phyloP scores from a whole-genome alignment of 2,888 invertebrate genomes.

The Merodon equestris region DNA sequence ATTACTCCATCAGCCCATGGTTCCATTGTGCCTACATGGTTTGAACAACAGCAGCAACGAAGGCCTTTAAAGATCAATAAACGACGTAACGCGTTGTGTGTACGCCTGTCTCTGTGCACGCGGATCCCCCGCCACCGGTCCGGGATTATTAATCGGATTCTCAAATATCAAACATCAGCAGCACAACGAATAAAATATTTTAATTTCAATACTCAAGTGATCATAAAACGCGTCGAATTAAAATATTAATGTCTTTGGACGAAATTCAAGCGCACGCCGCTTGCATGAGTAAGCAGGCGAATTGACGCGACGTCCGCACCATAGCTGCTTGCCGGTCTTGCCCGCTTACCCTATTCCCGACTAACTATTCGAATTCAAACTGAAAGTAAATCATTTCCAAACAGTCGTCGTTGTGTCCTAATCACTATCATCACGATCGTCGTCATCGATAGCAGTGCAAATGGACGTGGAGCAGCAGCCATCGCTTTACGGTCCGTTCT shows the following conservation, averaged over 20 bases:
- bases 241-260: slow-evolving; percentile 68
- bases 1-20: slow-evolving; percentile 15
- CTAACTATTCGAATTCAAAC: slow-evolving; percentile 36
- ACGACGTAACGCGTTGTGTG: slow-evolving; percentile 16
- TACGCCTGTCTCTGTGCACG: too few relatives aligned
- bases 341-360: too few relatives aligned
- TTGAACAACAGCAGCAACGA: too few relatives aligned
- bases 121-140: slow-evolving; percentile 6
- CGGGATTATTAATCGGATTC: slow-evolving; percentile 52
- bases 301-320: slow-evolving; percentile 10
- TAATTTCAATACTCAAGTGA: slow-evolving; percentile 62
- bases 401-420: slow-evolving; percentile 37
- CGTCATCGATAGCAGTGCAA: slow-evolving; percentile 27
- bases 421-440: slow-evolving; percentile 51
- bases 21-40: neutral
- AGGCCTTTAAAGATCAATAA: slow-evolving; percentile 50
- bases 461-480: slow-evolving; percentile 36
- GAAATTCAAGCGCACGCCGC: slow-evolving; percentile 63
- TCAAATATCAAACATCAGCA: slow-evolving; percentile 59
- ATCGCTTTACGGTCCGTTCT: slow-evolving; percentile 33
- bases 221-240: slow-evolving; percentile 68
- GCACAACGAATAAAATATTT: slow-evolving; percentile 56
- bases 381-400: slow-evolving; percentile 65
- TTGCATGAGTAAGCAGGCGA: slow-evolving; percentile 47
- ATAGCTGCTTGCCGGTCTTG: slow-evolving; percentile 32